Evolutionary conservation across 2,888 invertebrate species (phyloP).

Genomic region (Argyresthia goedartella): DNA sequence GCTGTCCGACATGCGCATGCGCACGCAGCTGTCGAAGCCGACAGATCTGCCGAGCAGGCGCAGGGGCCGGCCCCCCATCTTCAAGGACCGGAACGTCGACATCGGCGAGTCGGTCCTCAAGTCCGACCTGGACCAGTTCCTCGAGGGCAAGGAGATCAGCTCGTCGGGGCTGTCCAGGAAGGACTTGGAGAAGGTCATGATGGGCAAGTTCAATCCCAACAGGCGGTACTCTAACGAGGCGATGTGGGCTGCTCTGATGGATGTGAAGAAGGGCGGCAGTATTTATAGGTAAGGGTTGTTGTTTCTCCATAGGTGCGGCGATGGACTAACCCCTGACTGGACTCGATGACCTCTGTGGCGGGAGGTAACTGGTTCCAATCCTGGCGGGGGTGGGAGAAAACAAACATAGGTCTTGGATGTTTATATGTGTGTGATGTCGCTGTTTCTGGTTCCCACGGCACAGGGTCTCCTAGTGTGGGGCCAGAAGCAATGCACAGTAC

Average conservation of each 20-base stretch:
- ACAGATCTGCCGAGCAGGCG: conserved; percentile 22
- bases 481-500: no score
- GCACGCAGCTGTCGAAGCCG: neutral
- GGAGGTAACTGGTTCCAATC: no score
- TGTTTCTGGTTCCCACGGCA: no score
- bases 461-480: no score
- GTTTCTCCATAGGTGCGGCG: neutral
- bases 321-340: no score
- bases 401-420: no score
- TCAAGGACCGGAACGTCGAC: conserved; percentile 55
- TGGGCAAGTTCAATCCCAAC: conserved; percentile 66
- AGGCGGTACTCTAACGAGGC: conserved; percentile 64
- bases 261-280: conserved; percentile 71
- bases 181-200: conserved; percentile 62
- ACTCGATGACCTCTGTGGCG: no score
- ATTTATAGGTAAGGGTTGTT: conserved; percentile 61
- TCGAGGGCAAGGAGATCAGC: conserved; percentile 62
- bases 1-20: conserved; percentile 6
- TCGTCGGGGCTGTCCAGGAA: conserved; percentile 61
- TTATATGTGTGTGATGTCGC: no score
- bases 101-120: conserved; percentile 58
- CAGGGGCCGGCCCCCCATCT: conserved; percentile 53
- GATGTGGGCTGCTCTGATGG: conserved; percentile 71
- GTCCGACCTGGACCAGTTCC: conserved; percentile 61
- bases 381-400: no score